Conservation (phyloP, 2,113 vertebrate species). For the Trematocara unimaculatum region DNA sequence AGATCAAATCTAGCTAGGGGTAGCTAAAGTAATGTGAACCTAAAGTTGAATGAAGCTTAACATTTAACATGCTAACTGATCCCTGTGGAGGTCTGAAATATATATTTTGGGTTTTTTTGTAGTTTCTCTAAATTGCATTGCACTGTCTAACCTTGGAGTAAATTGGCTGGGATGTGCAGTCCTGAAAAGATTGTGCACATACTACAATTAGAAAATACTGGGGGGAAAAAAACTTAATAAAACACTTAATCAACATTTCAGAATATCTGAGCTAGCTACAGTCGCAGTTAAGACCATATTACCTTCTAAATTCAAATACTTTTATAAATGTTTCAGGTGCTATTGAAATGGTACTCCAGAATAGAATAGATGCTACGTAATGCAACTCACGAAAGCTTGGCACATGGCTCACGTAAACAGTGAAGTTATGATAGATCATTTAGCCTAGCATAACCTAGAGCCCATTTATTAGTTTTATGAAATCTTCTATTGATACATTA, state of each 20-base stretch:
- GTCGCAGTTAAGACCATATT: neutral
- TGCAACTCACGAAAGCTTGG: neutral
- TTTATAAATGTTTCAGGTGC: neutral
- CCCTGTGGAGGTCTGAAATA: neutral
- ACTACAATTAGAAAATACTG: neutral
- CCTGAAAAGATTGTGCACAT: neutral
- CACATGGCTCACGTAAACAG: neutral
- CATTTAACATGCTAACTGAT: neutral
- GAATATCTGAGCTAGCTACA: neutral
- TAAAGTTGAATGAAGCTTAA: neutral
- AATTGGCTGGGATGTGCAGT: neutral
- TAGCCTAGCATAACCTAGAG: neutral
- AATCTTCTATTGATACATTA: neutral
- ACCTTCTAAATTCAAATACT: neutral
- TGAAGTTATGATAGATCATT: neutral
- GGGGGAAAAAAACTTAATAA: accelerated
- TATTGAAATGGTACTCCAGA: neutral
- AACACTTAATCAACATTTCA: neutral
- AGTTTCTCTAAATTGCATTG: neutral
- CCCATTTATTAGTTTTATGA: neutral
- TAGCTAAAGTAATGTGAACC: neutral
- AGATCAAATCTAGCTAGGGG: neutral
- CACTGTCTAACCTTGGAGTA: neutral
- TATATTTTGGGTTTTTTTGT: accelerated
- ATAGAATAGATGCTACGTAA: neutral